phyloP scores from a whole-genome alignment of 1,140 invertebrate genomes.

The Drepana arcuata region DNA sequence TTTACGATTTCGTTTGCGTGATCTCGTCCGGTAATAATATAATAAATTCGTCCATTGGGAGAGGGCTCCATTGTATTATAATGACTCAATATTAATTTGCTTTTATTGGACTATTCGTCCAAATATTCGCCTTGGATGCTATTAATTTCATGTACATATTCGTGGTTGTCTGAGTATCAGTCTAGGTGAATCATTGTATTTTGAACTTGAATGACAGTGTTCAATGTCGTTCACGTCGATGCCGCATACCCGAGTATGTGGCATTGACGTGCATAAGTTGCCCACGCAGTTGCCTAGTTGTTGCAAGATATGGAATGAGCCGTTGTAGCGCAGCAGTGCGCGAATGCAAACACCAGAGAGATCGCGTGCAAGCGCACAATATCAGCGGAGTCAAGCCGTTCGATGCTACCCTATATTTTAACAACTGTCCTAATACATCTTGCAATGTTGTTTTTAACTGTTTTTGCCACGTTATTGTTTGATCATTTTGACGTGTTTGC shows the following conservation, averaged over 20 bases:
- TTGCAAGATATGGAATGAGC: constrained; percentile 22
- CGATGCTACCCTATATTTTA: constrained; percentile 68
- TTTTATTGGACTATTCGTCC: constrained; percentile 36
- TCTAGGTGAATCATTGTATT: no score
- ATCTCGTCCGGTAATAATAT: constrained; percentile 65
- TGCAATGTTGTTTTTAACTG: constrained; percentile 70
- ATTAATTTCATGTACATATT: no score
- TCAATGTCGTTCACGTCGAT: no score
- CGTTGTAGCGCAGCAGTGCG: constrained; percentile 26
- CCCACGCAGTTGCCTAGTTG: no score
- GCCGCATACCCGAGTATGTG: no score
- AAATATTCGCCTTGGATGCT: background rate
- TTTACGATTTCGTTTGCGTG: constrained; percentile 70
- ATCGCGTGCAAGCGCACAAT: constrained; percentile 63
- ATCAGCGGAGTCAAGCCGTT: constrained; percentile 45
- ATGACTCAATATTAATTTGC: constrained; percentile 57
- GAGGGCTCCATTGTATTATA: constrained; percentile 42
- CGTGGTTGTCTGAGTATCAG: no score
- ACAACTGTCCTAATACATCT: constrained; percentile 72
- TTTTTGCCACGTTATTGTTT: constrained; percentile 66
- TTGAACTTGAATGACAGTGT: no score
- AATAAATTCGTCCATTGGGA: constrained; percentile 66
- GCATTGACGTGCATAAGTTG: no score
- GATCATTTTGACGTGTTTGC: constrained; percentile 58
- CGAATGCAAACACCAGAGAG: constrained; percentile 41